A percentile compares a stretch with the other conserved stretches of the same genome.
These are phyloP conservation scores for Lemur catta DNA, from an alignment of 2,797 vertebrate species.

Conservation along the genomic window DNA sequence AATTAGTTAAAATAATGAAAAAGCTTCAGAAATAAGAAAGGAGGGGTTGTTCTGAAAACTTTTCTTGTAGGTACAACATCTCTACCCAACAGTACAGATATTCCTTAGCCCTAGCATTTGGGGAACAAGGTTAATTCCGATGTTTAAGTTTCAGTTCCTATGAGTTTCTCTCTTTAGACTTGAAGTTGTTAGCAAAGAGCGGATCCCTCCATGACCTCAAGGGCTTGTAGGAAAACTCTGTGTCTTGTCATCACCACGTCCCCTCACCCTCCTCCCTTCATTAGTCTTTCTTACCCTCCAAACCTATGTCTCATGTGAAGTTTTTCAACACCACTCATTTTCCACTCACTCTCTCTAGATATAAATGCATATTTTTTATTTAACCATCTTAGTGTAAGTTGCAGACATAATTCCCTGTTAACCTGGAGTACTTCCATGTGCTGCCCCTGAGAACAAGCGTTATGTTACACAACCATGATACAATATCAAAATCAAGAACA, in stretches of 20 bases:
- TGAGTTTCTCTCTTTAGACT: background rate
- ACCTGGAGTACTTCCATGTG: background rate
- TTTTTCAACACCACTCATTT: background rate
- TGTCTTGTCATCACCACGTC: background rate
- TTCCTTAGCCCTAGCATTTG: background rate
- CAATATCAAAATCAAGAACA: background rate
- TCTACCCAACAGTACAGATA: background rate
- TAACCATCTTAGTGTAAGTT: background rate
- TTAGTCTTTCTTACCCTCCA: background rate
- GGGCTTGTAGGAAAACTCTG: background rate
- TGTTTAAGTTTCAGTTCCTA: background rate
- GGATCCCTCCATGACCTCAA: background rate
- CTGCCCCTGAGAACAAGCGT: background rate
- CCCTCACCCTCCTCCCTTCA: background rate
- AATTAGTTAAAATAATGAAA: background rate
- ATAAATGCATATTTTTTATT: background rate
- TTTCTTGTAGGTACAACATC: too few relatives aligned
- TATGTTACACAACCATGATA: background rate
- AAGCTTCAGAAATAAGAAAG: background rate
- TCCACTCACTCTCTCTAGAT: too few relatives aligned
- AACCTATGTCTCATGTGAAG: rapidly evolving
- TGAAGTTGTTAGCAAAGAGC: background rate
- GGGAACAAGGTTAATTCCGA: background rate
- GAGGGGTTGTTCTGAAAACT: background rate
- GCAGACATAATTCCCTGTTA: background rate